Evolutionary conservation across 2,113 vertebrate genomes (phyloP), one percentile per base, ranked within the genome.

Genomic region (Halichoerus grypus): DNA sequence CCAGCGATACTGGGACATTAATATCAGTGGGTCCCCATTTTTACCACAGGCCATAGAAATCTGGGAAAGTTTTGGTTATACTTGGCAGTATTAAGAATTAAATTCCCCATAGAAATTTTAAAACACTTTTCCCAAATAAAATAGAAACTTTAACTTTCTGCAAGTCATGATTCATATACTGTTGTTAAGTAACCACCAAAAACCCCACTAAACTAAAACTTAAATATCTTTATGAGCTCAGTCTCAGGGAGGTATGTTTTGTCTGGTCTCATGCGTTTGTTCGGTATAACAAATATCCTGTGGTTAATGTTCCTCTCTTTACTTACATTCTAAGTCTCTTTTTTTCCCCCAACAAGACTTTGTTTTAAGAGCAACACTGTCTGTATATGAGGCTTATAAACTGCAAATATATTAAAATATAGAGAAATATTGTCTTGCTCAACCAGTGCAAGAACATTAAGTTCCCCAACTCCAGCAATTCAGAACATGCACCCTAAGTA

Each of bases 81-180:
- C 28, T 76, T 95, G 67, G 67, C 55, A 87, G 69, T 63, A 63
- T 46, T 65, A 81, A 94, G 61, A 81, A 61, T 76, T 71, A 95
- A 94, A 67, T 31, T 95, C n/a, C 86, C 69, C 77, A 63, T 53
- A 94, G 88, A 42, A 95, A 95, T 98, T 83, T 94, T 61, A 84
- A 94, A 91, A 16, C 15, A 74, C 65, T 94, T 91, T 96, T 74
- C 69, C 39, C 67, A 97, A 89, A 82, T 80, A 93, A 95, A 97
- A 84, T 11, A 80, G 86, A 85, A 94, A 95, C 31, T 77, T 85
- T 33, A 83, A 83, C 65, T 95, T 97, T 93, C 67, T 92, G 33
- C 67, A 96, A 39, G 26, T 88, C 49, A 86, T 89, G 82, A 94
- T 72, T 84, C 84, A 82, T 36, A 53, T 36, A 69, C 49, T 81